Conservation (phyloP, 2,888 invertebrate species). For the Perizoma flavofasciatum region DNA sequence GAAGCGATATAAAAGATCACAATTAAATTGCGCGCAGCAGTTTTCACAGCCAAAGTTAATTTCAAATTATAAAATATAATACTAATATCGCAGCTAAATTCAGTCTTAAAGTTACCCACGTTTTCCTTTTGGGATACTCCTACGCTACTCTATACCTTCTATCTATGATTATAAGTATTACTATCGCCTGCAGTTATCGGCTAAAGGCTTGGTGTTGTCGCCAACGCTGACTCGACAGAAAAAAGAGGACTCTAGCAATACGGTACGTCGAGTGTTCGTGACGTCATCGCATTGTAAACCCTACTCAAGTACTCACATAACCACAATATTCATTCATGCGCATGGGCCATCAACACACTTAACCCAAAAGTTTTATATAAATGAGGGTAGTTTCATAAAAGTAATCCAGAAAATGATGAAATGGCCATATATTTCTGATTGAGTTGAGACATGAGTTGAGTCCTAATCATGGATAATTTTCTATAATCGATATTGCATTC, state of each 20-base stretch:
- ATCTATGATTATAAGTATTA: conserved; percentile 50
- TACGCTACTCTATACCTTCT: conserved; percentile 43
- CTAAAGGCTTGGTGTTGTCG: conserved; percentile 73
- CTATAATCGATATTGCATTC: too few species aligned
- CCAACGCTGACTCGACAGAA: conserved; percentile 68
- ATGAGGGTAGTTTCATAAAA: conserved; percentile 14
- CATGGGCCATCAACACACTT: conserved; percentile 26
- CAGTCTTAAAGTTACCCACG: conserved; percentile 6
- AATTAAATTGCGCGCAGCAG: too few species aligned
- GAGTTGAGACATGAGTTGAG: not conserved
- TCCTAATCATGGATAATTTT: too few species aligned
- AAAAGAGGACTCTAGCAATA: conserved; percentile 54
- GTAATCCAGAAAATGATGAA: not conserved
- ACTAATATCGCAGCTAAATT: not conserved
- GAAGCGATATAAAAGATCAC: not conserved
- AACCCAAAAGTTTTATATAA: conserved; percentile 8
- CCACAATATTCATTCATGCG: conserved; percentile 22
- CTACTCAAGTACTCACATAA: conserved; percentile 2
- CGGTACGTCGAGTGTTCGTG: conserved; percentile 64
- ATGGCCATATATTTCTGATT: not conserved
- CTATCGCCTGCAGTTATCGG: conserved; percentile 68
- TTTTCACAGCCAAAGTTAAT: not conserved
- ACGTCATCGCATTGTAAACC: conserved; percentile 41
- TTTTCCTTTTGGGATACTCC: conserved; percentile 16
- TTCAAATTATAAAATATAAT: not conserved